Percentiles rank a stretch among this genome's conserved stretches.
Evolutionary conservation across 2,888 invertebrate species (phyloP).

Genomic region (Drosophila greeni): DNA sequence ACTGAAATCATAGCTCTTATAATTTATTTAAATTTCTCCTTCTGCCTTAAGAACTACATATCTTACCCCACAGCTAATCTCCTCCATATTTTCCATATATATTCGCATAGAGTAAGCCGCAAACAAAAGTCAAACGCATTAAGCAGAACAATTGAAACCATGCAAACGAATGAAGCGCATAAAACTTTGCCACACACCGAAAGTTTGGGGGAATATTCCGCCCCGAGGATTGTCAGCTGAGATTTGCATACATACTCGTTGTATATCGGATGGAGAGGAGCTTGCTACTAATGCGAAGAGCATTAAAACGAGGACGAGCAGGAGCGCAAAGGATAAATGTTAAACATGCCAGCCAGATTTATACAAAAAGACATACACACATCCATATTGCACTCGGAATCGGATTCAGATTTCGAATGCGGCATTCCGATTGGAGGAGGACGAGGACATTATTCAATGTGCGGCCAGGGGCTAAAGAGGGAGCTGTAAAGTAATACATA

Average conservation of each 20-base stretch:
- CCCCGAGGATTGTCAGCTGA: conserved; percentile 37
- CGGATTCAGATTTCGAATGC: conserved; percentile 1
- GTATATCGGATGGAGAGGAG: conserved; percentile 35
- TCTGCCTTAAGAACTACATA: background rate
- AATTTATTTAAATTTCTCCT: background rate
- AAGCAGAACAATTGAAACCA: conserved; percentile 50
- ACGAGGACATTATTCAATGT: conserved; percentile 63
- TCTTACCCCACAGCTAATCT: background rate
- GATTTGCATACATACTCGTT: conserved; percentile 52
- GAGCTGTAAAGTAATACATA: conserved; percentile 61
- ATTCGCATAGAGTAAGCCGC: conserved; percentile 16
- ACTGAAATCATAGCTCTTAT: background rate
- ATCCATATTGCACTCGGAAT: conserved; percentile 13
- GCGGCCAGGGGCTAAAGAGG: conserved; percentile 48
- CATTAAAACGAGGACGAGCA: conserved; percentile 47
- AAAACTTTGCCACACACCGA: conserved; percentile 39
- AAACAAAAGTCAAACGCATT: conserved; percentile 58
- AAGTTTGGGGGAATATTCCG: conserved; percentile 30
- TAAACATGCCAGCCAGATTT: conserved; percentile 51
- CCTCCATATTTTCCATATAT: background rate
- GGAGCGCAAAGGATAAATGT: conserved; percentile 50
- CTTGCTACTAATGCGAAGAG: conserved; percentile 48
- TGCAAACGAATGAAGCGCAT: conserved; percentile 35
- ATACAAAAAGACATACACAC: conserved; percentile 29
- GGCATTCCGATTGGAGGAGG: conserved; percentile 27